Percentiles rank a stretch among this genome's conserved stretches.
Conservation (phyloP, 2,113 vertebrate species). For the Grallaria varia region DNA sequence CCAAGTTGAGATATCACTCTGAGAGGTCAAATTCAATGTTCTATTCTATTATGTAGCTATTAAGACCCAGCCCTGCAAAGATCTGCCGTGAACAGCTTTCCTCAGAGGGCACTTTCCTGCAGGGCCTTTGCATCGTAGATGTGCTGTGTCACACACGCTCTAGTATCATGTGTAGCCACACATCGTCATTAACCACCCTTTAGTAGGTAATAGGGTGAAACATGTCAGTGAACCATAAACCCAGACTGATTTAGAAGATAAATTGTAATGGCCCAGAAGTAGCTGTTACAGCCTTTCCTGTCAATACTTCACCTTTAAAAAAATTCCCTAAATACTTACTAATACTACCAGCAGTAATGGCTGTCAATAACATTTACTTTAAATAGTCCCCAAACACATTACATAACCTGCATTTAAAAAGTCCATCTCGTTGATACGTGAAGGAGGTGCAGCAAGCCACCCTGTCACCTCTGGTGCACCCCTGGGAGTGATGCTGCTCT, state of each 20-base stretch:
- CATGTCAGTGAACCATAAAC: conserved; percentile 60
- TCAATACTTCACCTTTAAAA: conserved; percentile 59
- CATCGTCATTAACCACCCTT: conserved; percentile 35
- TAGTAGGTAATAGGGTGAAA: conserved; percentile 56
- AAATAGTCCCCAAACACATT: conserved; percentile 53
- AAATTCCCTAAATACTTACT: conserved; percentile 62
- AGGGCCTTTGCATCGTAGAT: background rate
- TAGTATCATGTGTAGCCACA: background rate
- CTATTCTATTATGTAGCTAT: background rate
- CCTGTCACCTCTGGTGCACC: background rate
- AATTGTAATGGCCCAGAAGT: conserved; percentile 59
- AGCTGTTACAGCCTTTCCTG: conserved; percentile 35
- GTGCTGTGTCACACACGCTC: background rate
- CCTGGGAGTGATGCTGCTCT: background rate
- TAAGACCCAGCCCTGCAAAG: background rate
- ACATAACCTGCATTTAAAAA: conserved; percentile 29
- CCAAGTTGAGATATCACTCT: background rate
- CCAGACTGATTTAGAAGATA: conserved; percentile 60
- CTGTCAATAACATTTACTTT: conserved; percentile 54
- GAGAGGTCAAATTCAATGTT: background rate
- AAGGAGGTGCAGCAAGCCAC: background rate
- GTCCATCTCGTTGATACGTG: background rate
- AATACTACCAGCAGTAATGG: conserved; percentile 33
- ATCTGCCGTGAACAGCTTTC: background rate
- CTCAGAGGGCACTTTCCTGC: background rate